Conservation (phyloP, 1,140 invertebrate species). For the Macrobrachium nipponense region DNA sequence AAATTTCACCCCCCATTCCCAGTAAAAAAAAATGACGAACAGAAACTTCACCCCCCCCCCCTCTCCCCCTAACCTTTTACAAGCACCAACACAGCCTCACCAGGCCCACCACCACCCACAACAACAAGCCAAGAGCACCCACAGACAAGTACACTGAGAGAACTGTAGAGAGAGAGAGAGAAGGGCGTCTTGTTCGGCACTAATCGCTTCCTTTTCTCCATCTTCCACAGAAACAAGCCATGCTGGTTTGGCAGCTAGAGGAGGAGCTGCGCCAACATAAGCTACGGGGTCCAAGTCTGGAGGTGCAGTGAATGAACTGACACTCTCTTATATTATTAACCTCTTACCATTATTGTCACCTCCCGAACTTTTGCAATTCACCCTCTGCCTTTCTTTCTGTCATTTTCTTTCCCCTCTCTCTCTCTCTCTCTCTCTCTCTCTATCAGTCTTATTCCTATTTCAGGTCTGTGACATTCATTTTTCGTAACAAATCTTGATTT, state of each 20-base stretch:
- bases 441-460: background rate
- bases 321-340: background rate
- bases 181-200: background rate
- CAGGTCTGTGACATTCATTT: background rate
- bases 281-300: slow-evolving; percentile 40
- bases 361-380: background rate
- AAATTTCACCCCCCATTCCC: no score
- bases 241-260: slow-evolving; percentile 91
- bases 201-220: slow-evolving; percentile 36
- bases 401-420: background rate
- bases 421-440: background rate
- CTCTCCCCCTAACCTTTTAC: no score
- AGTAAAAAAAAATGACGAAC: no score
- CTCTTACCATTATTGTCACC: background rate
- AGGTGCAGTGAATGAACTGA: slow-evolving; percentile 32
- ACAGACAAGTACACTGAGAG: no score
- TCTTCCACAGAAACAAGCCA: slow-evolving; percentile 89
- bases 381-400: slow-evolving; percentile 11
- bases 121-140: no score
- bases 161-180: no score
- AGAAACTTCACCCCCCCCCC: no score
- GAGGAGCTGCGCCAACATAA: slow-evolving; percentile 75
- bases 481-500: no score
- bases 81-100: no score
- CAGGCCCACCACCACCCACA: no score